Base-by-base conservation (phyloP, 2,797 vertebrate species). In the Perodicticus potto region DNA sequence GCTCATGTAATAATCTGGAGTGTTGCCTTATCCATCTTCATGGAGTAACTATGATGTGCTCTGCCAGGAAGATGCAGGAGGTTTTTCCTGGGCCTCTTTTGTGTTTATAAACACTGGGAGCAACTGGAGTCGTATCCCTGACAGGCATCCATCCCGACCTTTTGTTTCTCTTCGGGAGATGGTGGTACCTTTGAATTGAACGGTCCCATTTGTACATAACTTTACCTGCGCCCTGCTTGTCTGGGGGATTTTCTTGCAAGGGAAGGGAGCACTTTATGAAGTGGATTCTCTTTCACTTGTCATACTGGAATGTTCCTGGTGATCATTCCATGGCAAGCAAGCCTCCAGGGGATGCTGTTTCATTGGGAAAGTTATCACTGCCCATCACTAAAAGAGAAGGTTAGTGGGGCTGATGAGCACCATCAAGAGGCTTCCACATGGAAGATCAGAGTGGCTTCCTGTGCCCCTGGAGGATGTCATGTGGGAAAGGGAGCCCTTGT, bases 371-470 rank as follows among this genome's bases (percentile, higher is more conserved):
- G 49, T 59, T 89, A 87, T 74, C 67, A 34, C 27, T 63, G 5
- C 86, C 96, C 86, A 74, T 76, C 86, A 76, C 77, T 74, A 7
- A 63, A 91, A 43, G 86, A 65, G 91, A 96, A 55, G 94, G 93
- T 98, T 89, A 83, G 65, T 94, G 65, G 84, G 91, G 34, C 92
- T 97, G 80, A 17, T 83, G 89, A 59, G 92, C 27, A 37, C 40
- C 57, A 0, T 0, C 13, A 12, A 86, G 53, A 72, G 2, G 9
- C 53, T 27, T 5, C 29, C 27, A 91, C 19, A 69, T 19, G 77
- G 17, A 32, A 67, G 29, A 96, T 57, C 25, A 2, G 6, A 37
- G 13, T 40, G 89, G 85, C 43, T 80, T 16, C 3, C 2, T 0
- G 32, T 13, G 85, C 6, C 53, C 17, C 69, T 61, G 3, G 13